Percentiles rank a stretch among this genome's conserved stretches.
Conservation (phyloP, 2,113 vertebrate genomes). For the Picathartes gymnocephalus region DNA sequence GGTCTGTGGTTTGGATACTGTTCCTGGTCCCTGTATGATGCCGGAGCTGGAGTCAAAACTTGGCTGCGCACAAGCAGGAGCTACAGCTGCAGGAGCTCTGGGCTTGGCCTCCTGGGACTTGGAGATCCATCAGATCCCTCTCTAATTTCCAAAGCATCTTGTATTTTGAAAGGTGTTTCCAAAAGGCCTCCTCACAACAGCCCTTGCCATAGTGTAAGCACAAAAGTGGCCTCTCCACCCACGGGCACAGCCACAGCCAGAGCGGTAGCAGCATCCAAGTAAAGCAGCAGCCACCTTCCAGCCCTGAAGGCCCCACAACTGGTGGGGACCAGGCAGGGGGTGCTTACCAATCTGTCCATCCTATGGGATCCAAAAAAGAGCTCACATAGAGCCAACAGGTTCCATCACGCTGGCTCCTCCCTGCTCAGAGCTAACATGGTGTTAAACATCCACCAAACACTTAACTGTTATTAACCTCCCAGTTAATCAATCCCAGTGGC, state of each 20-base stretch:
- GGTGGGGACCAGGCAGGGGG: neutral
- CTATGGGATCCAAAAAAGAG: neutral
- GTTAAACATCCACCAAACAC: slow-evolving; percentile 2
- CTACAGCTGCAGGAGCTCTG: neutral
- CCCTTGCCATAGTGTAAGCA: neutral
- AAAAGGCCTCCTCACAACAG: neutral
- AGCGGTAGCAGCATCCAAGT: neutral
- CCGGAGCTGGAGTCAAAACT: neutral
- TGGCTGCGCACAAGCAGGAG: rapidly evolving
- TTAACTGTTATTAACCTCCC: neutral
- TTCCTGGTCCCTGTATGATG: neutral
- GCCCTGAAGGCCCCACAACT: neutral
- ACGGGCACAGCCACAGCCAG: rapidly evolving
- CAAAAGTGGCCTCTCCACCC: neutral
- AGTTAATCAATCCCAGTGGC: neutral
- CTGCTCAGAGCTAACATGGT: neutral
- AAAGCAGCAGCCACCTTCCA: neutral
- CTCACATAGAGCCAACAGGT: neutral
- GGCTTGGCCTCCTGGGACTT: neutral
- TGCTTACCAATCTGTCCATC: neutral
- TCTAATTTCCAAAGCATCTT: neutral
- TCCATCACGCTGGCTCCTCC: neutral
- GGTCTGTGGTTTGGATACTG: neutral
- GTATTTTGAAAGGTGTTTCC: neutral
- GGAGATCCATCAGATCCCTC: neutral